Evolutionary conservation across 2,888 invertebrate species (phyloP), one percentile per base, ranked within the genome.

Genomic region (Poecilus cupreus): DNA sequence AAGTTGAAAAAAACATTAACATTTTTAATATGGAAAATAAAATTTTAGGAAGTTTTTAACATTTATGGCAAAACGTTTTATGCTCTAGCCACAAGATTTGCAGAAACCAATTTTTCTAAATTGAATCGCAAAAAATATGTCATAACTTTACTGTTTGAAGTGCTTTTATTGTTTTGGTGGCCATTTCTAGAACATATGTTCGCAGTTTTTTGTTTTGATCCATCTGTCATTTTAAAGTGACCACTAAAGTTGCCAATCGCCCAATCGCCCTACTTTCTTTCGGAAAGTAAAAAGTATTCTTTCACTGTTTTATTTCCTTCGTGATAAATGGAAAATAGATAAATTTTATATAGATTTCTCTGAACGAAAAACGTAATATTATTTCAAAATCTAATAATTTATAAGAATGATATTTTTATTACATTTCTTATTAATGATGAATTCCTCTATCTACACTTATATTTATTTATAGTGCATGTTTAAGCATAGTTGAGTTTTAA

Each of bases 271-370:
- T 18, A 68, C 32, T 68, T 68, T 37, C 11, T 32, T 13, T n/a
- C 10, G 11, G 64, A 68, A 20, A 68, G 46, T 46, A 13, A 32
- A 32, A 32, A 32, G 32, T 32, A 32, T 32, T 8, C 1, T 32
- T 32, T 32, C 24, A 24, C 13, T 24, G 5, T 60, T 54, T 60
- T 37, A 18, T 37, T 68, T 68, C 37, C 10, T 18, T 2, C 16
- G 39, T 5, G 37, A 68, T 68, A 68, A 68, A 32, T 68, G 64
- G 64, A 37, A 32, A 68, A 68, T 68, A 37, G 64, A 68, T 68
- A 68, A 68, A 68, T 68, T 68, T 68, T 68, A 68, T 68, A 68
- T 68, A 68, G 64, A 68, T 68, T 68, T 68, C 64, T 13, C 1
- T 2, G n/a, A 3, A 37, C 6, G 20, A 68, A 68, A 68, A 68